Percentiles rank a stretch among this genome's conserved stretches.
These are phyloP conservation scores for Todiramphus saurophagus DNA, from an alignment of 2,113 vertebrate genomes.

Conservation along the genomic window DNA sequence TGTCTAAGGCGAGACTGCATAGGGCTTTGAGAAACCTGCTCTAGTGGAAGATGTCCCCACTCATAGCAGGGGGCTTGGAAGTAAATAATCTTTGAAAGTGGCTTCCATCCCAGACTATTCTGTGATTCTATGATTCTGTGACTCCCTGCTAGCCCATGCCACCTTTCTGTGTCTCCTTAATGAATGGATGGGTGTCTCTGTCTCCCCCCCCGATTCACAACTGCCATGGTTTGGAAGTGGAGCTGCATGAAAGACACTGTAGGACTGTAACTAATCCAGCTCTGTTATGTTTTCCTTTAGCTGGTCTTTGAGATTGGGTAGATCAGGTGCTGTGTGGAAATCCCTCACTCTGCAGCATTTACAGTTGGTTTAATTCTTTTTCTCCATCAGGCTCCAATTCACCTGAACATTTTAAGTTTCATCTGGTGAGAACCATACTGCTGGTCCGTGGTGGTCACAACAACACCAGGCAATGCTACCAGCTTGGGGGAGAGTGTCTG, in stretches of 20 bases:
- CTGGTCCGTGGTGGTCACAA: background rate
- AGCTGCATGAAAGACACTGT: background rate
- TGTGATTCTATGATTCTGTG: background rate
- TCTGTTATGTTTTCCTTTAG: background rate
- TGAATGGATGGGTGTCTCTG: background rate
- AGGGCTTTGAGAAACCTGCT: too few species aligned
- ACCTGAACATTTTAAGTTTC: background rate
- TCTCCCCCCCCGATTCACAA: background rate
- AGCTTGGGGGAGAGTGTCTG: too few species aligned
- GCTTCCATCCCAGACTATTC: too few species aligned
- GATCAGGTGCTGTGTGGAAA: background rate
- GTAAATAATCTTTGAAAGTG: too few species aligned
- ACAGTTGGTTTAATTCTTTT: background rate
- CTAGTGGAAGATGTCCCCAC: background rate
- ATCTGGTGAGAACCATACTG: fast-evolving
- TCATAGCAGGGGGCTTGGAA: too few species aligned
- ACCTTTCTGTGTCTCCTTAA: background rate
- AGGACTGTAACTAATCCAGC: background rate
- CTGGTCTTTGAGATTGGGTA: background rate
- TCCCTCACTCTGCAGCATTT: background rate
- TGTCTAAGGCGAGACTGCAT: too few species aligned
- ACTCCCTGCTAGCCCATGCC: background rate
- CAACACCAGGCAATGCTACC: too few species aligned
- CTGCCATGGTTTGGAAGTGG: background rate
- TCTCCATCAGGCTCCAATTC: background rate